Conservation (phyloP, 2,113 vertebrate genomes). For the Callithrix jacchus region DNA sequence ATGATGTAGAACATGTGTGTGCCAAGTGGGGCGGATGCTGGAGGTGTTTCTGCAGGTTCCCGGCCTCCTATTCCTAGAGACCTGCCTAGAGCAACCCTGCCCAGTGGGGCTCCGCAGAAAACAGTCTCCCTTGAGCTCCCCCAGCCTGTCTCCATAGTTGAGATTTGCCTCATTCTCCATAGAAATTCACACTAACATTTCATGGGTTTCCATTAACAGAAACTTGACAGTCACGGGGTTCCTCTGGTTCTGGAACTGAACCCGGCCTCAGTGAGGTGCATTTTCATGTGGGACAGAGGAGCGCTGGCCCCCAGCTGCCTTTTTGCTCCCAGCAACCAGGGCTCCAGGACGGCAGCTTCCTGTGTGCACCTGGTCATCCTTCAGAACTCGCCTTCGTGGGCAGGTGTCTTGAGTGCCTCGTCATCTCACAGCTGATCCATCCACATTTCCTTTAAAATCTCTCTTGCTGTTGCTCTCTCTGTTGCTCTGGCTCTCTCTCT, state of each 20-base stretch:
- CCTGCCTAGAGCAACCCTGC: accelerated
- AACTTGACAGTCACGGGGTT: background rate
- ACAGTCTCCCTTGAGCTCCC: accelerated
- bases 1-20: too few relatives aligned
- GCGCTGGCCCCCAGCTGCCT: background rate
- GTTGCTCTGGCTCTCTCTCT: background rate
- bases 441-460: background rate
- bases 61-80: background rate
- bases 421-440: too few relatives aligned
- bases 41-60: accelerated
- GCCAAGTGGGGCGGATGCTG: accelerated
- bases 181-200: background rate
- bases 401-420: background rate
- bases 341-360: background rate
- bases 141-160: too few relatives aligned
- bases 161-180: background rate
- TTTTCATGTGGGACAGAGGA: background rate
- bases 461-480: background rate
- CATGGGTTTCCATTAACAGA: background rate
- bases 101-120: accelerated
- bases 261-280: background rate
- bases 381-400: accelerated
- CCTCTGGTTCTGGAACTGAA: background rate
- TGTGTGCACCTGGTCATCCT: accelerated
- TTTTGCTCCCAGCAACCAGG: background rate